Conservation (phyloP, 2,797 vertebrate species). For the Discoglossus pictus region DNA sequence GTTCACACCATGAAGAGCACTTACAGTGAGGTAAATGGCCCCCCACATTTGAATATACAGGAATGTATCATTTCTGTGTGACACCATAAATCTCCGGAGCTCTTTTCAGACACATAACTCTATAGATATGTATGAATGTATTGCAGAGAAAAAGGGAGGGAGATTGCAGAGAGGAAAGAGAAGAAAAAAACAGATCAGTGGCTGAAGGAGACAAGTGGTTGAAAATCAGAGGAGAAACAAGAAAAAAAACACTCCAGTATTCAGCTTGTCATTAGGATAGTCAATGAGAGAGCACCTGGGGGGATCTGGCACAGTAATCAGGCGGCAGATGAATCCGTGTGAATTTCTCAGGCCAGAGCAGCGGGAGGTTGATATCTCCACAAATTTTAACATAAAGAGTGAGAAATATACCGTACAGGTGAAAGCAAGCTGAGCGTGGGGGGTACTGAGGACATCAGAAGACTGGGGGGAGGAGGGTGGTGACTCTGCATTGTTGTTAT, state of each 20-base stretch:
- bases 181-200: neutral
- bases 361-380: constrained; percentile 39
- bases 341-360: constrained; percentile 41
- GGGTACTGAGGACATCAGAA: too few relatives aligned
- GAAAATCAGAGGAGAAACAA: constrained; percentile 23
- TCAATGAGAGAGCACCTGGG: constrained; percentile 39
- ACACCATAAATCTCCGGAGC: too few relatives aligned
- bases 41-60: too few relatives aligned
- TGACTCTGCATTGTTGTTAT: constrained; percentile 6
- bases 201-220: constrained; percentile 1
- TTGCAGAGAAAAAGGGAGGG: neutral
- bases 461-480: neutral
- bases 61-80: too few relatives aligned
- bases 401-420: constrained; percentile 27
- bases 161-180: neutral
- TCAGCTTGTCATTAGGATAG: constrained; percentile 38
- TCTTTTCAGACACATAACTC: too few relatives aligned
- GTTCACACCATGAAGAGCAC: too few relatives aligned
- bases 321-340: constrained; percentile 26
- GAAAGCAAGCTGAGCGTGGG: constrained; percentile 9
- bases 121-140: neutral
- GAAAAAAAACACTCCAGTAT: constrained; percentile 30
- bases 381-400: constrained; percentile 18
- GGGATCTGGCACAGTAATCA: constrained; percentile 43
- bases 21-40: too few relatives aligned